Evolutionary conservation across 2,113 vertebrate genomes (phyloP).

Genomic region (Neopipo cinnamomea): DNA sequence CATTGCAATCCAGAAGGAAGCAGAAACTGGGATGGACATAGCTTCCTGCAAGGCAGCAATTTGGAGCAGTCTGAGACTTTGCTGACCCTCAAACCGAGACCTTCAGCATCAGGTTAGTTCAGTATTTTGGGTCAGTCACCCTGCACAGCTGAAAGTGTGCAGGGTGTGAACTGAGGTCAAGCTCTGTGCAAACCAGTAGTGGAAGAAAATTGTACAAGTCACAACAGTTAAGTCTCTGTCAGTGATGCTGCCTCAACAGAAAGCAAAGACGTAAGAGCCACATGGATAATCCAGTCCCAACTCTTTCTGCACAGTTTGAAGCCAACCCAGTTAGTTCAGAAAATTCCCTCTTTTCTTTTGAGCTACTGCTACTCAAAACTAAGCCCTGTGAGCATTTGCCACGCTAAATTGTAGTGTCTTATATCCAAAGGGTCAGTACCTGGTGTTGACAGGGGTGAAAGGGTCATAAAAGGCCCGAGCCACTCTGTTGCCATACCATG

Average conservation of each 20-base stretch:
- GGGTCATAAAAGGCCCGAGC: slow-evolving; percentile 86
- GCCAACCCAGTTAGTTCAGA: neutral
- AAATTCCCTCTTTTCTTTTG: neutral
- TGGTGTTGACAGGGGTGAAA: slow-evolving; percentile 87
- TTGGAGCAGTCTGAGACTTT: neutral
- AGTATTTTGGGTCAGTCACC: neutral
- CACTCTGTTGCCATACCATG: slow-evolving; percentile 85
- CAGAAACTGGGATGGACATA: neutral
- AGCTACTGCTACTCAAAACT: neutral
- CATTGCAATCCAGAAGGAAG: neutral
- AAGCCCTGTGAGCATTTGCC: neutral
- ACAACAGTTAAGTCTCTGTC: neutral
- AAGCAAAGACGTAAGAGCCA: neutral
- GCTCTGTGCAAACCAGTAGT: neutral
- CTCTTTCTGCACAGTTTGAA: neutral
- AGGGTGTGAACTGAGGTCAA: neutral
- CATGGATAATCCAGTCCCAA: neutral
- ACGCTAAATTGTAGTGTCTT: neutral
- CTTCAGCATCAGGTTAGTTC: neutral
- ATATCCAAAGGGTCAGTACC: slow-evolving; percentile 70
- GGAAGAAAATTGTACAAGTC: neutral
- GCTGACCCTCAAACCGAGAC: neutral
- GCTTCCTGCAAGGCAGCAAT: neutral
- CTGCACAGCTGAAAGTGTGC: neutral
- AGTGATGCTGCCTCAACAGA: neutral